Evolutionary conservation across 2,888 invertebrate genomes (phyloP).

Genomic region (Polydrusus tereticollis): DNA sequence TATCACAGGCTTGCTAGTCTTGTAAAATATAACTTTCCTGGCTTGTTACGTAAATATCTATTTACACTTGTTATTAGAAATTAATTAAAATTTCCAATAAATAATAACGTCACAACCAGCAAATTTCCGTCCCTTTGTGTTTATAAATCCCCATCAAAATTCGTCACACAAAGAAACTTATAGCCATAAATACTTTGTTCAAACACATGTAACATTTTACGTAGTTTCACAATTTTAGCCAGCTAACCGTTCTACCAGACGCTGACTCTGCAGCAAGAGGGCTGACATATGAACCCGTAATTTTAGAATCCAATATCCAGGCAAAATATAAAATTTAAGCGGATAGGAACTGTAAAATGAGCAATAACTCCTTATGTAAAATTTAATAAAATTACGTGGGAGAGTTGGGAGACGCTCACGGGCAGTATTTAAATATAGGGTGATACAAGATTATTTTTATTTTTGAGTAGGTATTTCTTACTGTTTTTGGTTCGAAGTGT

Average conservation of each 20-base stretch:
- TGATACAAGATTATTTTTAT: neutral
- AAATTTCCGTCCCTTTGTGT: no score
- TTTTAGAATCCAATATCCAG: slow-evolving; percentile 44
- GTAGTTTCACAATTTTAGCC: slow-evolving; percentile 34
- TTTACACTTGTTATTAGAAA: no score
- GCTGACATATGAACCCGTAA: slow-evolving; percentile 47
- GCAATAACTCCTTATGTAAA: slow-evolving; percentile 40
- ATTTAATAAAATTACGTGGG: slow-evolving; percentile 41
- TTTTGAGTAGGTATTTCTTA: neutral
- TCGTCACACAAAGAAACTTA: neutral
- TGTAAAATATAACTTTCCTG: no score
- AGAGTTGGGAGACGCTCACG: neutral
- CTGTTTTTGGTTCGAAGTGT: no score
- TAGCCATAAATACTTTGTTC: slow-evolving; percentile 17
- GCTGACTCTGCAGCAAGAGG: slow-evolving; percentile 39
- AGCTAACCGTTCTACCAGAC: slow-evolving; percentile 30
- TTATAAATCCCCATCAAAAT: no score
- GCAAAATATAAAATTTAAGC: slow-evolving; percentile 47
- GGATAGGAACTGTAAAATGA: slow-evolving; percentile 46
- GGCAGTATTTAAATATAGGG: neutral
- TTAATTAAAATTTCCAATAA: no score
- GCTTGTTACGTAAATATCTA: no score
- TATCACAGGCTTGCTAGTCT: no score
- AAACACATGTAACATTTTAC: slow-evolving; percentile 23
- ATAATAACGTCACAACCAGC: no score